These are phyloP conservation scores for Pempheris klunzingeri DNA, from an alignment of 2,797 vertebrate genomes.

Conservation along the genomic window DNA sequence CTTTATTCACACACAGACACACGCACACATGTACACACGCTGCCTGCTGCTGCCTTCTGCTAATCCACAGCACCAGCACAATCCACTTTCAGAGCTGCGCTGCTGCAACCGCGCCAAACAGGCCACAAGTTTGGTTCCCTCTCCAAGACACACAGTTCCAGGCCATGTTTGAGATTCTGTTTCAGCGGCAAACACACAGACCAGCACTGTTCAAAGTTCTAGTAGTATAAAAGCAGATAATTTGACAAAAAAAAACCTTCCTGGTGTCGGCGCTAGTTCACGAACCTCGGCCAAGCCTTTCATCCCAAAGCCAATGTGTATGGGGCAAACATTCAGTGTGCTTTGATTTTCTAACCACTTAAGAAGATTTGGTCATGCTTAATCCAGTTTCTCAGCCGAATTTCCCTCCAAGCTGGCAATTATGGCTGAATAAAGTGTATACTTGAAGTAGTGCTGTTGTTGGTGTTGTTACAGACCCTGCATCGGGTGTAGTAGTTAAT, in stretches of 20 bases:
- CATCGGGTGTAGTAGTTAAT: constrained; percentile 54
- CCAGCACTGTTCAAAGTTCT: constrained; percentile 71
- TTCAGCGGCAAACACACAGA: constrained; percentile 68
- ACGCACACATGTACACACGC: constrained; percentile 39
- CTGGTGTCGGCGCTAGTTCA: constrained; percentile 75
- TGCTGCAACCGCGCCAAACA: constrained; percentile 72
- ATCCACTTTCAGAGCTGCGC: constrained; percentile 78
- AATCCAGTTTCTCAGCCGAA: constrained; percentile 81
- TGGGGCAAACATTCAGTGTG: constrained; percentile 76
- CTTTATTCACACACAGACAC: constrained; percentile 30
- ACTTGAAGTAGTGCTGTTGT: constrained; percentile 59
- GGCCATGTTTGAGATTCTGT: constrained; percentile 73
- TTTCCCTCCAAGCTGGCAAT: constrained; percentile 79
- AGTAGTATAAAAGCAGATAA: constrained; percentile 72
- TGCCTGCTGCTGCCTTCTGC: constrained; percentile 65
- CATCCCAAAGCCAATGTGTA: constrained; percentile 81
- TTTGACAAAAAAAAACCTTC: constrained; percentile 70
- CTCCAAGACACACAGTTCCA: constrained; percentile 75
- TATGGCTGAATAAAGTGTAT: constrained; percentile 71
- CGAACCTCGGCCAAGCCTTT: constrained; percentile 82
- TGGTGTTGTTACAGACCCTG: constrained; percentile 64
- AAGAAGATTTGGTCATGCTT: constrained; percentile 82
- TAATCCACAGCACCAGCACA: constrained; percentile 79
- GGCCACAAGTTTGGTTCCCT: constrained; percentile 77
- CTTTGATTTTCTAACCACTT: constrained; percentile 81